These are phyloP conservation scores for Sarcophaga peregrina DNA, from an alignment of 1,140 invertebrate genomes.

Conservation along the genomic window DNA sequence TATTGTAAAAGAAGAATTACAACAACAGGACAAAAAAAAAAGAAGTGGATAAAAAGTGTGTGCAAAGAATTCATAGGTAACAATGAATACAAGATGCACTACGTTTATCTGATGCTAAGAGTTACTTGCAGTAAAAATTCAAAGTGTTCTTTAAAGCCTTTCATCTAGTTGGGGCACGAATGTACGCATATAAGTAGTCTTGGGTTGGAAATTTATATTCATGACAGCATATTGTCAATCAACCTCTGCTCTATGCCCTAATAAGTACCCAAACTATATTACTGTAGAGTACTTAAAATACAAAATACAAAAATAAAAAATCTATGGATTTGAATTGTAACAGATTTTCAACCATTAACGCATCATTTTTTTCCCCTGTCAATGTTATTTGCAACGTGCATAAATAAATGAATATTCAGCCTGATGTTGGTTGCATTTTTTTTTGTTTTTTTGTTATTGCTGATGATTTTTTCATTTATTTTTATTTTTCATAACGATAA, in stretches of 20 bases:
- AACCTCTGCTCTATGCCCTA: too few species aligned
- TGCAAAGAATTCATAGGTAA: background rate
- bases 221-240: too few species aligned
- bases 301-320: background rate
- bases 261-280: too few species aligned
- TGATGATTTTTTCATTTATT: background rate
- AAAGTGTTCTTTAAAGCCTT: too few species aligned
- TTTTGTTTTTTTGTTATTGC: background rate
- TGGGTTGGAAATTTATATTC: too few species aligned
- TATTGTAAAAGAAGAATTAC: background rate
- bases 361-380: constrained; percentile 5
- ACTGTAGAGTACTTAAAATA: too few species aligned
- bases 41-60: background rate
- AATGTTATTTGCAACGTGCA: background rate
- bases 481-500: constrained; percentile 3
- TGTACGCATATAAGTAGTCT: too few species aligned
- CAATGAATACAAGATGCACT: too few species aligned
- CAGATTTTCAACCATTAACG: constrained; percentile 38
- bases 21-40: background rate
- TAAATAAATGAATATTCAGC: constrained; percentile 1
- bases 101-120: too few species aligned
- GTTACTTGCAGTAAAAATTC: too few species aligned
- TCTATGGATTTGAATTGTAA: constrained; percentile 14
- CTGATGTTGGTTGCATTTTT: background rate
- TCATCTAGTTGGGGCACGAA: too few species aligned